Percentiles rank a stretch among this genome's conserved stretches.
Conservation (phyloP, 2,888 invertebrate species). For the Morpho deidamia region DNA sequence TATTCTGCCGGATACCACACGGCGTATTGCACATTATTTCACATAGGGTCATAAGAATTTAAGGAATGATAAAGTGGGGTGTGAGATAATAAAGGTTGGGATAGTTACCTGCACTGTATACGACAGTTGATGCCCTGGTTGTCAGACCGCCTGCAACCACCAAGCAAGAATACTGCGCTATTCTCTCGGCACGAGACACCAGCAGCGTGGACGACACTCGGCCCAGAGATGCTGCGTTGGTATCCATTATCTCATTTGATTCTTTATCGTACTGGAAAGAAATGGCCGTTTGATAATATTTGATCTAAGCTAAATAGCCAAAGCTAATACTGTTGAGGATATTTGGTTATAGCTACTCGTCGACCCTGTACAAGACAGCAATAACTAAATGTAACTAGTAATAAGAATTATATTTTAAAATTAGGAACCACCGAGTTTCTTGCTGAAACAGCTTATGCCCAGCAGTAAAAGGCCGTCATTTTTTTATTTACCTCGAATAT, state of each 20-base stretch:
- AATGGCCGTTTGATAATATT: not conserved
- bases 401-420: no score
- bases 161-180: conserved; percentile 87
- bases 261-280: conserved; percentile 78
- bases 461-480: no score
- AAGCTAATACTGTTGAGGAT: no score
- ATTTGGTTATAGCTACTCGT: no score
- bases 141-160: conserved; percentile 81
- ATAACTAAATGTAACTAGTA: no score
- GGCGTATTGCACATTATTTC: no score
- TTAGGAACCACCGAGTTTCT: no score
- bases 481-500: conserved; percentile 80
- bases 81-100: not conserved
- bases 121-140: conserved; percentile 75
- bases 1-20: no score
- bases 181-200: conserved; percentile 81
- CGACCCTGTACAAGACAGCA: no score
- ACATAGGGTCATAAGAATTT: no score
- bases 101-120: conserved; percentile 64
- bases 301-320: conserved; percentile 17
- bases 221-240: conserved; percentile 77
- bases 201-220: conserved; percentile 85
- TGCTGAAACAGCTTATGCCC: no score
- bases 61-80: no score
- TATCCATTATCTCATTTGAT: conserved; percentile 78